Base-by-base conservation (phyloP, 2,797 vertebrate species). In the Enteromius anoplus region DNA sequence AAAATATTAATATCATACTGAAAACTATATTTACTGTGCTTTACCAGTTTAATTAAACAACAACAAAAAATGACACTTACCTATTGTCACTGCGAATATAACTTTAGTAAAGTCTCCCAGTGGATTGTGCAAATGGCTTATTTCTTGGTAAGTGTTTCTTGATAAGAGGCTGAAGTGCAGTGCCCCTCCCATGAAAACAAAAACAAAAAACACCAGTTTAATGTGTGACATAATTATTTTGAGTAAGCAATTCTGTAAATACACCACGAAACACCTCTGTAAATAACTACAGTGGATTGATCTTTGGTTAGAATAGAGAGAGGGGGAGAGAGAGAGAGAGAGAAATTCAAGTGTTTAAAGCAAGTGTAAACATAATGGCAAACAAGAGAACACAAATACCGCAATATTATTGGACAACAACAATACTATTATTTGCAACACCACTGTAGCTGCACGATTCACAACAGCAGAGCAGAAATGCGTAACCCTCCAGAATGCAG, bases 401-500 rank as follows among this genome's bases (percentile, higher is more conserved):
- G 5, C 23, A 12, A 0, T 21, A 40, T 10, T 19, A 29, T 21
- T n/a, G n/a, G n/a, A 29, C 29, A 49, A 29, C 29, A 49, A 19
- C 1, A 21, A 14, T 6, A 4, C n/a, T 47, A 12, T 32, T 34
- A 53, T 68, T 79, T n/a, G 53, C 47, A 34, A 51, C 8, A 2
- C n/a, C n/a, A 26, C 9, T 14, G 4, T 85, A 80, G 82, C 75
- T 73, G 71, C 11, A 81, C 77, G 9, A 45, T 23, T 45, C 14
- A 70, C 37, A 42, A 72, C 32, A 34, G 58, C 40, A 70, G 62
- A 23, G 58, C 62, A 70, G 55, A 81, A 81, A 49, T 34, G 5
- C 9, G 32, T 91, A 97, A 53, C 94, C 93, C 29, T 29, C 23
- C 12, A 62, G 12, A 62, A 62, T 15, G 23, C 23, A 73, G 77